Evolutionary conservation across 2,888 invertebrate species (phyloP).

Genomic region (Apantesis nais): DNA sequence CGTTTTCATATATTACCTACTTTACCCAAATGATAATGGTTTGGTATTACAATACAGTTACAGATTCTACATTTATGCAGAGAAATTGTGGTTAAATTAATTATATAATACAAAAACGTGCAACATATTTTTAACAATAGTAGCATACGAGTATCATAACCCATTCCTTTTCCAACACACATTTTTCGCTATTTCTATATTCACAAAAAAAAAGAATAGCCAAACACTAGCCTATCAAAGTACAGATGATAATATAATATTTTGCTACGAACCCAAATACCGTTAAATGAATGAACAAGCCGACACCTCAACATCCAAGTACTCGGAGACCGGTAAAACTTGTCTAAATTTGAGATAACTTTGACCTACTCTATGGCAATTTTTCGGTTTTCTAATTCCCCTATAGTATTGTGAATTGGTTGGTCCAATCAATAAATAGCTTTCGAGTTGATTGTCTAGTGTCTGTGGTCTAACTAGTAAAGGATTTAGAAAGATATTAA

Average conservation of each 20-base stretch:
- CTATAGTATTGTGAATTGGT: constrained; percentile 6
- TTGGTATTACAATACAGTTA: too few species aligned
- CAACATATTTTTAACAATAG: too few species aligned
- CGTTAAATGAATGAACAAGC: constrained; percentile 8
- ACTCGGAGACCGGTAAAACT: constrained; percentile 7
- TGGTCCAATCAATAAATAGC: background rate
- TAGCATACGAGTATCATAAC: too few species aligned
- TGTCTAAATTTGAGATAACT: constrained; percentile 9
- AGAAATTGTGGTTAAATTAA: too few species aligned
- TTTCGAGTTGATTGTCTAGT: constrained; percentile 3
- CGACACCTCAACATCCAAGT: background rate
- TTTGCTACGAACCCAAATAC: constrained; percentile 1
- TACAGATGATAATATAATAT: background rate
- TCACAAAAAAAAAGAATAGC: background rate
- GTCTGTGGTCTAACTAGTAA: background rate
- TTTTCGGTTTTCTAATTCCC: constrained; percentile 14
- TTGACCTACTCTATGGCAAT: constrained; percentile 6
- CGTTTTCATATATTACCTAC: too few species aligned
- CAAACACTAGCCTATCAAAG: background rate
- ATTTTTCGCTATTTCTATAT: background rate
- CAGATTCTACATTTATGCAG: too few species aligned
- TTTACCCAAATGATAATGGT: too few species aligned
- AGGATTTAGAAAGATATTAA: background rate
- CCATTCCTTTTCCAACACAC: background rate
- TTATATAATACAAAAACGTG: too few species aligned